Base-by-base conservation (phyloP, 1,140 invertebrate genomes). In the Rhyzopertha dominica region DNA sequence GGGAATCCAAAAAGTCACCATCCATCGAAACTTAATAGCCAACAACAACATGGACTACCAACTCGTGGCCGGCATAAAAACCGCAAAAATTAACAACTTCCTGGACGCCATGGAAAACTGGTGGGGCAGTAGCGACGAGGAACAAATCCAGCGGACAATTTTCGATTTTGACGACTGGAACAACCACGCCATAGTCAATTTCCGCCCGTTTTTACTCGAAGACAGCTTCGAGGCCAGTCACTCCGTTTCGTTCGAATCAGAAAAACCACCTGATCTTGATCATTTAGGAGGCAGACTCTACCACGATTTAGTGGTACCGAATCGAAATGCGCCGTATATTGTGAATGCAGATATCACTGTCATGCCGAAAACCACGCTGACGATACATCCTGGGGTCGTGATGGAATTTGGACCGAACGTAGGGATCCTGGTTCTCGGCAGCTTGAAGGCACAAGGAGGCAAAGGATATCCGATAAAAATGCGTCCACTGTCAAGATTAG, bases 91-190 rank as follows among this genome's bases (percentile, higher is more conserved):
- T 0, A 82, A 93, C 47, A 95, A 91, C 54, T 76, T 76, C 29
- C 70, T 99, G 5, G 85, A 98, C 64, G 91, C 92, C 0, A 77
- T 74, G 10, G 84, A 95, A 63, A 99, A 99, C 67, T 99, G 90
- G 88, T 99, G 96, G 95, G 95, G 95, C 5, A 84, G 81, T 3
- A 68, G 68, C 2, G 76, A 87, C 39, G 75, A 85, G 26, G 64
- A 63, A 4, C 68, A 74, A 22, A 98, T 99, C 19, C 75, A 80
- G 49, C 75, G 81, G 32, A 78, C 84, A 62, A 96, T 99, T 54
- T 99, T 99, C 67, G 97, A 99, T 72, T 98, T 99, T 73, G 94
- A 99, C 67, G 95, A 98, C 63, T 98, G 96, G 96, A 99, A 99
- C 64, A 92, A 93, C 69, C 95, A 94, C 66, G 93, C 94, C 0